Percentiles rank a stretch among this genome's conserved stretches.
phyloP scores from a whole-genome alignment of 2,888 invertebrate species.

The Pterostichus niger region DNA sequence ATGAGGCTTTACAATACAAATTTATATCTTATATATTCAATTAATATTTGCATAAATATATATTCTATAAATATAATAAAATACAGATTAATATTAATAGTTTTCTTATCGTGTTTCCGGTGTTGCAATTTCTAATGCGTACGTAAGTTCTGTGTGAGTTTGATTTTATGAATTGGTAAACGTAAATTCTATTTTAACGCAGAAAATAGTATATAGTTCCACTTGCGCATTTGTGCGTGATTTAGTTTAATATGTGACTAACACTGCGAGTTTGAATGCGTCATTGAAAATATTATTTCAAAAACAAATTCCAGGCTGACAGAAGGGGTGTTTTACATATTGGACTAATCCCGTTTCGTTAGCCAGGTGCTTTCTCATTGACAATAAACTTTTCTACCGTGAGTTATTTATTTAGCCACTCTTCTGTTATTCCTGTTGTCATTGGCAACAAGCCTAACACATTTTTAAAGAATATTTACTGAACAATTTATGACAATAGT shows the following conservation, averaged over 20 bases:
- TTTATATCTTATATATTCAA: too few relatives aligned
- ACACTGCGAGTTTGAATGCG: constrained; percentile 21
- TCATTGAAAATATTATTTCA: constrained; percentile 51
- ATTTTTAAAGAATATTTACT: constrained; percentile 52
- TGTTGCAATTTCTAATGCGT: too few relatives aligned
- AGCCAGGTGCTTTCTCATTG: constrained; percentile 42
- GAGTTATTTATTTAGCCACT: constrained; percentile 45
- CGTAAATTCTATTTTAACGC: constrained; percentile 35
- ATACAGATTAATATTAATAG: too few relatives aligned
- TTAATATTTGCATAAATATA: too few relatives aligned
- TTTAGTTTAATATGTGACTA: constrained; percentile 26
- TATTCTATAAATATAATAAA: too few relatives aligned
- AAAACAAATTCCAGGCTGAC: constrained; percentile 44
- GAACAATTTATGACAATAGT: constrained; percentile 54
- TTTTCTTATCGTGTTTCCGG: too few relatives aligned
- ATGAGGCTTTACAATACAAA: too few relatives aligned
- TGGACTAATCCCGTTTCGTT: constrained; percentile 43
- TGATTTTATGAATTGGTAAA: constrained; percentile 39
- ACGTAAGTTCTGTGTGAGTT: neutral
- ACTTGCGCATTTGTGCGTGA: constrained; percentile 43
- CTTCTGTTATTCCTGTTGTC: constrained; percentile 53
- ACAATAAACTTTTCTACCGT: constrained; percentile 48
- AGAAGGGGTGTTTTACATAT: constrained; percentile 15
- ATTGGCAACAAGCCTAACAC: constrained; percentile 42
- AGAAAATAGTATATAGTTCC: constrained; percentile 36